Base-by-base conservation (phyloP, 1,140 invertebrate species). In the Aradophagus sp. region DNA sequence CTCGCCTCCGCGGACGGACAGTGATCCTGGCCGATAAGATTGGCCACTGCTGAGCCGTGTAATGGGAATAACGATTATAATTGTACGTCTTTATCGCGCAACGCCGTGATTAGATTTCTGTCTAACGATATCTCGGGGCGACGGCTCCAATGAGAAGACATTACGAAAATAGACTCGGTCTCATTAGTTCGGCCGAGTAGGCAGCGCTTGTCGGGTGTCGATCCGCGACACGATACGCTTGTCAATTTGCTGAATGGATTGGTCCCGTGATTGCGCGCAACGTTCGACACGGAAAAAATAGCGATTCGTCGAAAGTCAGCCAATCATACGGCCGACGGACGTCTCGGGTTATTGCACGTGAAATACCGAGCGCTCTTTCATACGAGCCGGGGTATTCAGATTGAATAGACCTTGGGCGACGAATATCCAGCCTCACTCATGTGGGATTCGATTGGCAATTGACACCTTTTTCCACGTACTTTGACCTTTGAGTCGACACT, bases 71-170 rank as follows among this genome's bases (percentile, higher is more conserved):
- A 59, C 39, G 41, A 66, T 55, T 62, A 63, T 74, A 74, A 74
- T 71, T 68, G 73, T 71, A 74, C 67, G 73, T 67, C 73, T 74
- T 56, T 71, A 74, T 74, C 63, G 58, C 56, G 58, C 55, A 67
- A 61, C 61, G n/a, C 17, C 53, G 45, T 62, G 58, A 74, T 74
- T 74, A 71, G 58, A 70, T 70, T 61, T 74, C 56, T 44, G 55
- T 67, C 67, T 44, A 63, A 52, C 67, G 62, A 63, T 70, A 55
- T 65, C 63, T 68, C 38, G 23, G 45, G 58, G 73, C 63, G 48
- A 71, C 66, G 48, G 48, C 39, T 70, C 26, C 41, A 70, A 67
- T 63, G 56, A 67, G 58, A 63, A 56, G 67, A 63, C 39, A 68
- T 74, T 74, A 65, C 73, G 58, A 75, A 74, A 74, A 74, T 71